A percentile compares a stretch with the other conserved stretches of the same genome.
Evolutionary conservation across 2,888 invertebrate species (phyloP).

Genomic region (Antheraea yamamai): DNA sequence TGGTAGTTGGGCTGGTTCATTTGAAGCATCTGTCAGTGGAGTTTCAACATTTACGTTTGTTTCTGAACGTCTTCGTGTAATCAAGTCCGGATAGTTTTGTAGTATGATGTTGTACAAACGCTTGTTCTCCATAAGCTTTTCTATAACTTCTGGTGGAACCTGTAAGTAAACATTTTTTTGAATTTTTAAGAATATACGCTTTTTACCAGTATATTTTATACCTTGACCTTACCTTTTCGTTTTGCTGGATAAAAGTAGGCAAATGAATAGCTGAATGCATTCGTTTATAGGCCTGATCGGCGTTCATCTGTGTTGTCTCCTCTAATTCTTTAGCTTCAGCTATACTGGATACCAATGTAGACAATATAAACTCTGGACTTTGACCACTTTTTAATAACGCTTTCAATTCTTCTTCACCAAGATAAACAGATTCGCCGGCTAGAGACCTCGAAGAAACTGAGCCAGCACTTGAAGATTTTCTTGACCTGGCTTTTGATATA

Average conservation of each 20-base stretch:
- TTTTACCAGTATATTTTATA: neutral
- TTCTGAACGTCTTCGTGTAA: slow-evolving; percentile 84
- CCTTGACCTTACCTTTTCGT: slow-evolving; percentile 82
- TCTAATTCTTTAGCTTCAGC: slow-evolving; percentile 73
- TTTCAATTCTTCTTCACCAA: slow-evolving; percentile 85
- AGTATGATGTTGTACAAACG: slow-evolving; percentile 85
- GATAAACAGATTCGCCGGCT: slow-evolving; percentile 75
- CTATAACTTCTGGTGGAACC: slow-evolving; percentile 87
- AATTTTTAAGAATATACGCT: neutral
- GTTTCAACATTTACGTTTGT: slow-evolving; percentile 69
- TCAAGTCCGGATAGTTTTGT: slow-evolving; percentile 86
- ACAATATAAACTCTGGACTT: slow-evolving; percentile 84
- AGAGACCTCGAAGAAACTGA: slow-evolving; percentile 77
- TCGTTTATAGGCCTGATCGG: slow-evolving; percentile 59
- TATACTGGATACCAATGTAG: slow-evolving; percentile 82
- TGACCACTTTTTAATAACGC: slow-evolving; percentile 86
- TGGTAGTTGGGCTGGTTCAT: slow-evolving; percentile 59
- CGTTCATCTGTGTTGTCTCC: slow-evolving; percentile 71
- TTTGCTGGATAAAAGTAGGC: slow-evolving; percentile 88
- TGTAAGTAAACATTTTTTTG: slow-evolving; percentile 41
- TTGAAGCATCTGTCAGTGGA: slow-evolving; percentile 30
- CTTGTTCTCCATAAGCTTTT: slow-evolving; percentile 84
- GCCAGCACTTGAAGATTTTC: slow-evolving; percentile 73
- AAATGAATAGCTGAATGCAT: slow-evolving; percentile 87
- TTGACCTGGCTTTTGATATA: slow-evolving; percentile 62